A percentile compares a stretch with the other conserved stretches of the same genome.
phyloP scores from a whole-genome alignment of 1,140 invertebrate genomes.

The Drosophila bocqueti region DNA sequence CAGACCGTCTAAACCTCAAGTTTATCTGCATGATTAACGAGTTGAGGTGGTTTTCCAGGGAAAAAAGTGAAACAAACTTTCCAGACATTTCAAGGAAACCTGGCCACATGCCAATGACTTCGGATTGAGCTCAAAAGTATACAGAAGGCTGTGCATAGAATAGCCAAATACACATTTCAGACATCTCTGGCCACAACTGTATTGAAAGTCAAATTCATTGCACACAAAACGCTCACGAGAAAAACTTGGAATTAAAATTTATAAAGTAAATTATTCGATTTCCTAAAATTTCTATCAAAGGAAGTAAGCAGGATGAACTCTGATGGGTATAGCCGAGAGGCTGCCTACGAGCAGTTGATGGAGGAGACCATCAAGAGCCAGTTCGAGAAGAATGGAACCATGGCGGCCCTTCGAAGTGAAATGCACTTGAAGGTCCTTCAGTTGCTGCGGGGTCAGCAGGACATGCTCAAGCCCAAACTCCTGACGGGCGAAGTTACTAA shows the following conservation, averaged over 20 bases:
- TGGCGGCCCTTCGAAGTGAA: slow-evolving; percentile 50
- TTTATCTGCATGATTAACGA: slow-evolving; percentile 74
- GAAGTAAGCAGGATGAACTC: slow-evolving; percentile 33
- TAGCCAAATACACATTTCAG: background rate
- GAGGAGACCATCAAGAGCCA: slow-evolving; percentile 48
- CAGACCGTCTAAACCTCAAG: slow-evolving; percentile 44
- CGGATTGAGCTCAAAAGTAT: slow-evolving; percentile 1
- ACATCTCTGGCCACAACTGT: background rate
- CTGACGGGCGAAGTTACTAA: slow-evolving; percentile 26
- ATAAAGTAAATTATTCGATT: slow-evolving; percentile 12
- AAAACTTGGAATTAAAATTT: slow-evolving; percentile 14
- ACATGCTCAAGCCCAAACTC: background rate
- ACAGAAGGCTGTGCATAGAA: slow-evolving; percentile 18
- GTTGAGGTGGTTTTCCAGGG: slow-evolving; percentile 12
- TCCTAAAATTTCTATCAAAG: slow-evolving; percentile 9
- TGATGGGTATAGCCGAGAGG: slow-evolving; percentile 7
- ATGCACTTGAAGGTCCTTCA: slow-evolving; percentile 55
- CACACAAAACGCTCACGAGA: background rate
- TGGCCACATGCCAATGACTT: slow-evolving; percentile 41
- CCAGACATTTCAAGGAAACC: slow-evolving; percentile 45
- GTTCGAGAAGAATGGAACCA: slow-evolving; percentile 47
- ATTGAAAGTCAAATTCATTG: slow-evolving; percentile 18
- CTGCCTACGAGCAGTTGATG: slow-evolving; percentile 24
- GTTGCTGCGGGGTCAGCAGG: slow-evolving; percentile 38
- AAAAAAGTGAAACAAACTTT: slow-evolving; percentile 58